These are phyloP conservation scores for Ditylenchus dipsaci DNA, from an alignment of 1,140 invertebrate species.

Conservation along the genomic window DNA sequence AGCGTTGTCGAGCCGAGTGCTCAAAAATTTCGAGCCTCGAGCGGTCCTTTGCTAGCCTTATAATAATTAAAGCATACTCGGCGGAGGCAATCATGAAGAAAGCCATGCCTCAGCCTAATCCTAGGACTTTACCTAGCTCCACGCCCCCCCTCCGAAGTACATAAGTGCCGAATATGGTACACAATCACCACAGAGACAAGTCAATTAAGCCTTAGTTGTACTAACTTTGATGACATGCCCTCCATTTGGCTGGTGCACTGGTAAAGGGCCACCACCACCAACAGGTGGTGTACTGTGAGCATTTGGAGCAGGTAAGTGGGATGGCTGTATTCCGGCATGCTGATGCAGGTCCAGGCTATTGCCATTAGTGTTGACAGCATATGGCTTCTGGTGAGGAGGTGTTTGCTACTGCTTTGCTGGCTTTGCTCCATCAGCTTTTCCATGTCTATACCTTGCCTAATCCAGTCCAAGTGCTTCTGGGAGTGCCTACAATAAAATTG, in stretches of 20 bases:
- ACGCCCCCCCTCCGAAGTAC: too few species aligned
- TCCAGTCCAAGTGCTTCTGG: not conserved
- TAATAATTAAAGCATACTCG: too few species aligned
- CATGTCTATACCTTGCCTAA: slow-evolving; percentile 2
- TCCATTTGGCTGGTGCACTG: not conserved
- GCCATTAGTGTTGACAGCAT: not conserved
- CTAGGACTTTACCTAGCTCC: too few species aligned
- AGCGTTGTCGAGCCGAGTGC: too few species aligned
- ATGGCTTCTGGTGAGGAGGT: not conserved
- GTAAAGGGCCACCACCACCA: not conserved
- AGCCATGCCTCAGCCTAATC: too few species aligned
- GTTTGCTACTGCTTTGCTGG: not conserved
- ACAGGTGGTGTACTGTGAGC: not conserved
- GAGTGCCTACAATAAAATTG: not conserved
- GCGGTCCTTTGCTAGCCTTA: too few species aligned
- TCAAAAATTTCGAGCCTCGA: too few species aligned
- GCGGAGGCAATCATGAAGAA: too few species aligned
- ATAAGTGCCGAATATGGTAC: too few species aligned
- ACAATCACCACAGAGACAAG: too few species aligned
- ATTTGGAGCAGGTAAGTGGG: not conserved
- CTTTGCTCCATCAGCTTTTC: slow-evolving; percentile 6
- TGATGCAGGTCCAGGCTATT: not conserved
- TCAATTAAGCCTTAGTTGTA: not conserved
- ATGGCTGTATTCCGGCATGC: not conserved
- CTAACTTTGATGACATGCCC: slow-evolving; percentile 1